Evolutionary conservation across 2,113 vertebrate genomes (phyloP).

Genomic region (Phylloscopus whistleri): DNA sequence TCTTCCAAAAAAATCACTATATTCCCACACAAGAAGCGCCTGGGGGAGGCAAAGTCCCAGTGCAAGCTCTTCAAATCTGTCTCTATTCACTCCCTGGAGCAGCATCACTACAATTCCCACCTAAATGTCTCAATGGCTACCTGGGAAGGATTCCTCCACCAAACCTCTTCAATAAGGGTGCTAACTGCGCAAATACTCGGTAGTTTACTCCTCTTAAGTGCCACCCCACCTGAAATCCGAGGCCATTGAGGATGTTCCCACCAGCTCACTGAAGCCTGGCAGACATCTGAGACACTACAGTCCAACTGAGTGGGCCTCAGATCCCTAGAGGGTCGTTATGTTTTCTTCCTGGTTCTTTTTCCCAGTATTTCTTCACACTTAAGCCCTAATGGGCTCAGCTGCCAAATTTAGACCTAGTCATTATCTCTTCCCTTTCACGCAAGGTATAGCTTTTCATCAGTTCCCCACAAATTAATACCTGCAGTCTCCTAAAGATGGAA

Average conservation of each 20-base stretch:
- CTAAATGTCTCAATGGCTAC: not conserved
- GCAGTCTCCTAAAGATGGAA: not conserved
- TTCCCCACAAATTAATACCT: not conserved
- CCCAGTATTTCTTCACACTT: not conserved
- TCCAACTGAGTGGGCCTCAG: not conserved
- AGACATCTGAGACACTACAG: not conserved
- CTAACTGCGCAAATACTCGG: not conserved
- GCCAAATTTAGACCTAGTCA: not conserved
- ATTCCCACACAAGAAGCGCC: not conserved
- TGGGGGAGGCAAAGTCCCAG: not conserved
- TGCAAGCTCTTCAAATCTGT: not conserved
- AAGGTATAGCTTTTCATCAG: not conserved
- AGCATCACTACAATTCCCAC: not conserved
- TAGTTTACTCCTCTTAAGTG: not conserved
- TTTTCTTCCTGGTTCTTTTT: not conserved
- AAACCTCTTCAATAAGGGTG: not conserved
- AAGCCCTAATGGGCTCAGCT: not conserved
- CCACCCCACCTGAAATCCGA: not conserved
- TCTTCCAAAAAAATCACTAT: not conserved
- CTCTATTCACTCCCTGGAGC: not conserved
- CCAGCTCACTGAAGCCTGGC: not conserved
- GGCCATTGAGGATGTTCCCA: not conserved
- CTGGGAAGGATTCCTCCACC: not conserved
- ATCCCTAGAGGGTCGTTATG: not conserved
- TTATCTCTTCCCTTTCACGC: not conserved